Base-by-base conservation (phyloP, 1,140 invertebrate genomes). In the Zaprionus tsacasi region DNA sequence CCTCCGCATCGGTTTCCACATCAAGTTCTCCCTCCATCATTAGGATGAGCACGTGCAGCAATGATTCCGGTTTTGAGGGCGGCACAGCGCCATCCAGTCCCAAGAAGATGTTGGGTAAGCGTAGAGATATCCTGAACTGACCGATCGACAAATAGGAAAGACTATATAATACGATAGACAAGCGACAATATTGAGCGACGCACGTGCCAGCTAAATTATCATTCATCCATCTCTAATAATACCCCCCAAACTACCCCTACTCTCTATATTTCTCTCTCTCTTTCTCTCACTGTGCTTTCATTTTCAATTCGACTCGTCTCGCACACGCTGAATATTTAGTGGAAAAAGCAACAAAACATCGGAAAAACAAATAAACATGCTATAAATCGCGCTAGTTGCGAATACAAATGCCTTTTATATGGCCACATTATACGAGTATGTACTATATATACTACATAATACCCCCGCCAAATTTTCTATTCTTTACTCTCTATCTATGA, bases 71-170 rank as follows among this genome's bases (percentile, higher is more conserved):
- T 59, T 93, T 92, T 55, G 91, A 92, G 60, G 92, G 92, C 68
- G 92, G 92, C 71, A 93, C 92, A 1, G 92, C 92, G 48, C 92
- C 92, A 10, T 86, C 91, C 71, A 92, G 90, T 80, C 92, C 92
- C 72, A 92, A 92, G 63, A 93, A 93, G 88, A 92, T 92, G 90
- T 58, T 93, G 76, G 92, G 92, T 93, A 90, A 92, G 92, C 82
- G 2, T 3, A 15, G 40, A n/a, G 6, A 15, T 4, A 55, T 11
- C 2, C 50, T 12, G 15, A 66, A 30, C 27, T 3, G 27, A 30
- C 1, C 27, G 27, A 30, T 6, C 27, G 27, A 30, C 27, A 54
- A 54, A 30, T 59, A 25, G 17, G 21, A 7, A 25, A 8, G n/a
- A 12, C 17, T 8, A 25, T 5, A 21, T 15, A 3, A 21, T 30